A percentile compares a stretch with the other conserved stretches of the same genome.
phyloP scores from a whole-genome alignment of 2,113 vertebrate genomes.

The Neotragus pygmaeus region DNA sequence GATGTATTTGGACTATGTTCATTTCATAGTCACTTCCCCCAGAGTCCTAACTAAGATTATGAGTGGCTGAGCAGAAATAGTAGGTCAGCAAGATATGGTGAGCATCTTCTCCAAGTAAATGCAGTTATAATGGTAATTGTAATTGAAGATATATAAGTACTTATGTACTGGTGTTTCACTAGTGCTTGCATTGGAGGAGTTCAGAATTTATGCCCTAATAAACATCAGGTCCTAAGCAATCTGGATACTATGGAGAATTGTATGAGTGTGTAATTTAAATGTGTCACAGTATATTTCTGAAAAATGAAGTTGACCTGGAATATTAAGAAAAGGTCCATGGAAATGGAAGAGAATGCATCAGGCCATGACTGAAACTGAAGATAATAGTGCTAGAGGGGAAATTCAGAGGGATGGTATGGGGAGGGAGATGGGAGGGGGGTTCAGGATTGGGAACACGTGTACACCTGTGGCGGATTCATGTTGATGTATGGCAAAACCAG shows the following conservation, averaged over 20 bases:
- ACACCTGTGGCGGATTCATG: too few relatives aligned
- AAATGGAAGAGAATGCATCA: not conserved
- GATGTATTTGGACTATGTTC: not conserved
- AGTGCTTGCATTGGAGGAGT: not conserved
- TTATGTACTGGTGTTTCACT: not conserved
- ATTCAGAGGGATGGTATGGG: not conserved
- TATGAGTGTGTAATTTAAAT: not conserved
- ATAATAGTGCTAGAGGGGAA: not conserved
- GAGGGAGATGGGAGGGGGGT: too few relatives aligned
- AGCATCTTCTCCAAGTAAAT: not conserved
- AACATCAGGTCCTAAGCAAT: not conserved
- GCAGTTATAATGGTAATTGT: not conserved
- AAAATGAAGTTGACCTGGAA: not conserved
- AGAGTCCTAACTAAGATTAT: not conserved
- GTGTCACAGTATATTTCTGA: not conserved
- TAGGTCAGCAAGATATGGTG: not conserved
- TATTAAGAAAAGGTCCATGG: not conserved
- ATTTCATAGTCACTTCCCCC: not conserved
- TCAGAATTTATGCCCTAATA: not conserved
- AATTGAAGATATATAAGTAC: not conserved
- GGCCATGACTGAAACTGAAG: not conserved
- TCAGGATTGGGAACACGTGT: too few relatives aligned
- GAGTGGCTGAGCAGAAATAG: not conserved
- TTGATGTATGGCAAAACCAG: too few relatives aligned
- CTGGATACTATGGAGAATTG: not conserved